Evolutionary conservation across 2,797 vertebrate genomes (phyloP).

Genomic region (Cynopterus sphinx): DNA sequence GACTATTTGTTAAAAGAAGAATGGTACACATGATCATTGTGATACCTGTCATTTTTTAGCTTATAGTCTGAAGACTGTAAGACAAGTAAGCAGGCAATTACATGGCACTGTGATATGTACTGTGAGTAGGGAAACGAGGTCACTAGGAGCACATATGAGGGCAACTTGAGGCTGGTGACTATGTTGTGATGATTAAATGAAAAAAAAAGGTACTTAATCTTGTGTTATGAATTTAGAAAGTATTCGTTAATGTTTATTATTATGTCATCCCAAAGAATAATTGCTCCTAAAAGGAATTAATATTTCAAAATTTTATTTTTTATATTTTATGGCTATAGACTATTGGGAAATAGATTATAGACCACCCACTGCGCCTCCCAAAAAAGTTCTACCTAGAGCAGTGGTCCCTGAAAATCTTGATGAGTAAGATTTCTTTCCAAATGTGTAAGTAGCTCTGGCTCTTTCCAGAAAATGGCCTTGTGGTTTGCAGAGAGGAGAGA

Average conservation of each 20-base stretch:
- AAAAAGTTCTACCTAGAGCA: background rate
- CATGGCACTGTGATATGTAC: background rate
- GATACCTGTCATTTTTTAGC: background rate
- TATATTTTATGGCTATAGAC: background rate
- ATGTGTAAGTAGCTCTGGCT: background rate
- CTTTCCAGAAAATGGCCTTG: background rate
- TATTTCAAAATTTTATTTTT: background rate
- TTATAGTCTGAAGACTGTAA: slow-evolving; percentile 14
- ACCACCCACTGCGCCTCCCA: background rate
- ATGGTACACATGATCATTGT: background rate
- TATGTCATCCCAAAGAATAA: background rate
- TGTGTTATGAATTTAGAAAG: background rate
- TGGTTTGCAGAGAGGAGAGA: background rate
- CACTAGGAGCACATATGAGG: background rate
- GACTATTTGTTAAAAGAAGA: slow-evolving; percentile 44
- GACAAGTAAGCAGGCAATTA: slow-evolving; percentile 3
- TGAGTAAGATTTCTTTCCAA: background rate
- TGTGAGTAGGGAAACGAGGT: background rate
- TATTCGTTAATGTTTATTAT: slow-evolving; percentile 24
- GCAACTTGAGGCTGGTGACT: background rate
- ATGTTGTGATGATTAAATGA: background rate
- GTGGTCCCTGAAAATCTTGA: background rate
- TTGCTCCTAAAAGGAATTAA: slow-evolving; percentile 48
- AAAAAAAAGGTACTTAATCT: background rate
- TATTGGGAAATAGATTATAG: background rate